These are phyloP conservation scores for Parotia lawesii DNA, from an alignment of 2,113 vertebrate genomes.

Conservation along the genomic window DNA sequence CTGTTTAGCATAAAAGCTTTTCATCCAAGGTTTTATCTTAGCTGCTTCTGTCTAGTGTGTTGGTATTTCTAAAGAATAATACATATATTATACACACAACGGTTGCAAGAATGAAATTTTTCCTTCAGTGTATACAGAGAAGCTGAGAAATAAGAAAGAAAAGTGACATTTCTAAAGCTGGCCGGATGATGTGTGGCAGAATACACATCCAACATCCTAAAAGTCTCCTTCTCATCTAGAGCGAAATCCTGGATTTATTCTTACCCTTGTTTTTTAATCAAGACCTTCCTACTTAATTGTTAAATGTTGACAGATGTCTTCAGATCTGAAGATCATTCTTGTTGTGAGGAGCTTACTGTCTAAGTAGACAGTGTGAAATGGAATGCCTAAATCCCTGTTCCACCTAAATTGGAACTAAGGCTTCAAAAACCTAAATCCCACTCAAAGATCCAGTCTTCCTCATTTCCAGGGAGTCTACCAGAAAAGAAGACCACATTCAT, in stretches of 20 bases:
- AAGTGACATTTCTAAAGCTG: neutral
- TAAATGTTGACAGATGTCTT: neutral
- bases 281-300: neutral
- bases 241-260: neutral
- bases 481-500: neutral
- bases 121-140: neutral
- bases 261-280: neutral
- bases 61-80: slow-evolving; percentile 34
- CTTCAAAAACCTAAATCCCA: neutral
- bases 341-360: neutral
- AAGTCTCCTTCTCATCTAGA: neutral
- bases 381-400: neutral
- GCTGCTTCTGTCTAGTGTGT: slow-evolving; percentile 1
- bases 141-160: neutral
- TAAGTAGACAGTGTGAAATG: neutral
- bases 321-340: neutral
- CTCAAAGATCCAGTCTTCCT: neutral
- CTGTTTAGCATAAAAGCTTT: slow-evolving; percentile 47
- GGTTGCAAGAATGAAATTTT: neutral
- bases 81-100: neutral
- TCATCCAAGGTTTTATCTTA: slow-evolving; percentile 31
- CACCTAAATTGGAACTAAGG: neutral
- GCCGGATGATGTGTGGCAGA: neutral
- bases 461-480: neutral
- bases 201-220: neutral